Conservation (phyloP, 2,888 invertebrate species). For the Augochlorella aurata region DNA sequence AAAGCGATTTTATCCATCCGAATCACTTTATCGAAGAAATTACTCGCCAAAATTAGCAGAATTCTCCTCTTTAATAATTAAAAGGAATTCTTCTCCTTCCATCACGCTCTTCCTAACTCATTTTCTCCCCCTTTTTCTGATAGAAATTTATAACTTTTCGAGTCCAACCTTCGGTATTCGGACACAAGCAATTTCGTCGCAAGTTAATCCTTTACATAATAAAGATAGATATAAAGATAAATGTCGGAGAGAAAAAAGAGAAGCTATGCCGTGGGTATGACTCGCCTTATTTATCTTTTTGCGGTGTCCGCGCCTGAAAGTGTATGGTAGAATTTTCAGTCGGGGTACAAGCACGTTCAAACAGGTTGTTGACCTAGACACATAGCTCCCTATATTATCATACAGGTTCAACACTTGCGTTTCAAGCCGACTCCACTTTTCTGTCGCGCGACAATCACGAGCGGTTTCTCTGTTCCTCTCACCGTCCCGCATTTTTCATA, state of each 20-base stretch:
- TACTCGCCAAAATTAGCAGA: no score
- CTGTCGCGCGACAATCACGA: neutral
- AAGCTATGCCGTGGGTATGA: neutral
- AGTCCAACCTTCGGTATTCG: no score
- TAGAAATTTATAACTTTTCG: no score
- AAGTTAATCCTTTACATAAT: no score
- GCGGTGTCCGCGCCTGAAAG: neutral
- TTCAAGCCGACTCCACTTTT: neutral
- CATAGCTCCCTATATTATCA: neutral
- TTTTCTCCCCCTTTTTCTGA: no score
- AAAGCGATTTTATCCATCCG: no score
- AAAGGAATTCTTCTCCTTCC: no score
- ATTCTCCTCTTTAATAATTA: no score
- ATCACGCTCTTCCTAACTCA: no score
- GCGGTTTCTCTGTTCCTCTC: neutral
- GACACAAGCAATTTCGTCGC: no score
- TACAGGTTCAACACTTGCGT: neutral
- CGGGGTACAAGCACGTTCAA: neutral
- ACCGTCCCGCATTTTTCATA: neutral
- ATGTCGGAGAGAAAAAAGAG: no score
- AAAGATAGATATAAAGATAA: neutral
- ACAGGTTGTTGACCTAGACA: neutral
- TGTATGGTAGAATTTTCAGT: neutral
- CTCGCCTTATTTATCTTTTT: neutral
- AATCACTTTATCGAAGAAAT: no score